A percentile compares a stretch with the other conserved stretches of the same genome.
These are phyloP conservation scores for Pseudochirops cupreus DNA, from an alignment of 2,797 vertebrate species.

Conservation along the genomic window DNA sequence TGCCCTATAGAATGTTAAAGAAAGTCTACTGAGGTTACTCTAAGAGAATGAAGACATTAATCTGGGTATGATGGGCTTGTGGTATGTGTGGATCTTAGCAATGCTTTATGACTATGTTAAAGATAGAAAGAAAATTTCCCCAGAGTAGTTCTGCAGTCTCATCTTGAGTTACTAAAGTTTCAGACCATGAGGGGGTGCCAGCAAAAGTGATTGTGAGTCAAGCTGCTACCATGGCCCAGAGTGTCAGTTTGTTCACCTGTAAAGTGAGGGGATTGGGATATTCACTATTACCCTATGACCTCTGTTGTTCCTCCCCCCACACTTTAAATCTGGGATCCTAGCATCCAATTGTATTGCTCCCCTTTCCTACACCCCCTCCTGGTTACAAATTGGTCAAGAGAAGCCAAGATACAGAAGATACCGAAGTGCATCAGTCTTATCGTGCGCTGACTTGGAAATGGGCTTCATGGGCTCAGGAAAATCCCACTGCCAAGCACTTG, in stretches of 20 bases:
- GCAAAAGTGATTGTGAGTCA: background rate
- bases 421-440: background rate
- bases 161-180: constrained; percentile 2
- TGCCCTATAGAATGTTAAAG: background rate
- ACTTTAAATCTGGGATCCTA: background rate
- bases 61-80: background rate
- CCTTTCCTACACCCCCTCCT: background rate
- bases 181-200: background rate
- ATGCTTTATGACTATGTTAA: background rate
- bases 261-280: background rate
- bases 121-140: constrained; percentile 2
- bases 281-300: background rate
- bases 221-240: background rate
- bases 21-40: background rate
- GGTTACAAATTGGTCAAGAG: background rate
- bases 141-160: background rate
- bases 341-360: background rate
- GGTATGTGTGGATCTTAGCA: background rate
- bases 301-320: no score
- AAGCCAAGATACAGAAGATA: background rate
- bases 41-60: background rate
- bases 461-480: constrained; percentile 23
- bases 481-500: background rate
- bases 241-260: background rate
- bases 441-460: background rate